Evolutionary conservation across 2,797 vertebrate species (phyloP), one percentile per base, ranked within the genome.

Genomic region (Karalla daura): DNA sequence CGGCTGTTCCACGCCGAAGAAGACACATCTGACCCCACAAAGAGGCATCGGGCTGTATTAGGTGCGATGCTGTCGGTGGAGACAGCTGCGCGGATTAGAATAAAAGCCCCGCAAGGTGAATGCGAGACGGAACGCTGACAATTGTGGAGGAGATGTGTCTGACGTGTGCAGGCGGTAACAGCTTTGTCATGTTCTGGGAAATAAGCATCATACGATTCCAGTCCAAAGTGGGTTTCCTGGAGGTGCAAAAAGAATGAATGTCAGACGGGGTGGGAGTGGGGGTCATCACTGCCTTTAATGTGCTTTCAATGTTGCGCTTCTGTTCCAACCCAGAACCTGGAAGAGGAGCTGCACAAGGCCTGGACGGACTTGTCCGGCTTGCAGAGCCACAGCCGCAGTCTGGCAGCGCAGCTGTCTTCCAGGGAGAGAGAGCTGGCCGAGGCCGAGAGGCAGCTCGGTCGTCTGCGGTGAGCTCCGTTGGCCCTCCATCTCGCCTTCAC

Each of bases 391-490:
- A 76, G 33, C 18, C 59, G 67, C 54, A 78, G 56, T 59, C 63
- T 92, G 52, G 79, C 80, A 36, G 64, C 53, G 18, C 83, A 90
- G 71, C 76, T 93, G 13, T 81, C 86, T 28, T 47, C 84, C 68
- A 90, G 86, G 64, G 89, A 92, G 56, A 71, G 35, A 24, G 85
- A 90, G 63, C 58, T 74, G 37, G 67, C 72, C 45, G 63, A 80
- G 20, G 90, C 88, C 80, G 88, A 91, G 27, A 58, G 49, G 12
- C 88, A 85, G 63, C 84, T 92, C 43, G 25, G 40, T 68, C 78
- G 76, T 79, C 81, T 93, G 69, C 80, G 85, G 93, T 93, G 71
- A 90, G 88, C 21, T 30, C 13, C 11, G 27, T 32, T 36, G 56
- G n/a, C 53, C 8, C 6, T 7, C 2, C 44, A 27, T 21, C 45